Percentiles rank a stretch among this genome's conserved stretches.
These are phyloP conservation scores for Shinisaurus crocodilurus DNA, from an alignment of 2,113 vertebrate genomes.

Conservation along the genomic window DNA sequence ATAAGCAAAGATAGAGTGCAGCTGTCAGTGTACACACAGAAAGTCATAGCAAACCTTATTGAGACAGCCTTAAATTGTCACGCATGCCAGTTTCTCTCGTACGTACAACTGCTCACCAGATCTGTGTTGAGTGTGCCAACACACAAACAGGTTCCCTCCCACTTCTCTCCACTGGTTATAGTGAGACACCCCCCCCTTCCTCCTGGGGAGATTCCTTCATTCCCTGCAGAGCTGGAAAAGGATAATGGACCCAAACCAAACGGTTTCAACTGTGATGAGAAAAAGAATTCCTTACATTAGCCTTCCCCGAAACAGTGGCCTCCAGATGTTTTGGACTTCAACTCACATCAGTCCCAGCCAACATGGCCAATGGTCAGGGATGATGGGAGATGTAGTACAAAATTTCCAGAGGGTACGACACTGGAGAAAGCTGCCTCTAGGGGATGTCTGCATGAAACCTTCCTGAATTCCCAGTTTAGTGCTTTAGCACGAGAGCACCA, in stretches of 20 bases:
- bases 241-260: conserved; percentile 48
- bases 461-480: neutral
- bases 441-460: neutral
- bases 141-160: conserved; percentile 35
- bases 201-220: conserved; percentile 27
- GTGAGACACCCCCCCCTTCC: conserved; percentile 23
- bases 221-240: conserved; percentile 33
- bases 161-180: conserved; percentile 46
- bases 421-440: neutral
- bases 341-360: neutral
- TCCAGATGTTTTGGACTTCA: neutral
- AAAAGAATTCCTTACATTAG: conserved; percentile 6
- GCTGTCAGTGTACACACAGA: conserved; percentile 10
- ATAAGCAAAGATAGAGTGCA: neutral
- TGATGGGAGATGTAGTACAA: neutral
- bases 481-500: neutral
- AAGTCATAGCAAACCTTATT: neutral
- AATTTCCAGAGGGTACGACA: neutral
- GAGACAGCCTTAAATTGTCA: conserved; percentile 18
- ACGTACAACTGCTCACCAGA: conserved; percentile 53
- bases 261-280: conserved; percentile 22
- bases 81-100: conserved; percentile 28
- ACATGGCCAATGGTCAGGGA: neutral
- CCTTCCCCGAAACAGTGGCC: no score
- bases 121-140: conserved; percentile 30